These are phyloP conservation scores for Drosophila guanche DNA, from an alignment of 1,140 invertebrate genomes.

Conservation along the genomic window DNA sequence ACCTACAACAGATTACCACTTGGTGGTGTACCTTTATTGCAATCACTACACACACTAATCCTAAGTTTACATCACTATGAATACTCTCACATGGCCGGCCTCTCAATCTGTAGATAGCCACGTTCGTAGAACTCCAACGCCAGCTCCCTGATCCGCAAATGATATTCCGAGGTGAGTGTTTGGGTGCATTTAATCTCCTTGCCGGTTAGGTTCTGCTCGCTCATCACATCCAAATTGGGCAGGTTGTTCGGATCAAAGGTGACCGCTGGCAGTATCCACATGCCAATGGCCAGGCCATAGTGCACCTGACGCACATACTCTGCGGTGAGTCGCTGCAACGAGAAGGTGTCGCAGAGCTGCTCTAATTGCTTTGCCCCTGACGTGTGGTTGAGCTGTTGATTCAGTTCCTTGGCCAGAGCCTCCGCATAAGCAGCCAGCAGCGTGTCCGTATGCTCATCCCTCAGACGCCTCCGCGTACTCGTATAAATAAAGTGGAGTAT, in stretches of 20 bases:
- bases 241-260: slow-evolving; percentile 80
- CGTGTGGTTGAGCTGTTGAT: slow-evolving; percentile 54
- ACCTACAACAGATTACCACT: slow-evolving; percentile 43
- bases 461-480: slow-evolving; percentile 70
- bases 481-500: slow-evolving; percentile 82
- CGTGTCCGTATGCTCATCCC: slow-evolving; percentile 69
- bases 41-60: slow-evolving; percentile 9
- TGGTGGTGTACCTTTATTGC: slow-evolving; percentile 22
- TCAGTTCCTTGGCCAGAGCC: slow-evolving; percentile 52
- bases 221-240: slow-evolving; percentile 79
- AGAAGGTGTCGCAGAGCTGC: slow-evolving; percentile 55
- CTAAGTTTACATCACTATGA: slow-evolving; percentile 42
- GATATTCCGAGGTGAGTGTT: slow-evolving; percentile 77
- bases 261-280: slow-evolving; percentile 81
- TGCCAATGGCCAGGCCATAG: slow-evolving; percentile 76
- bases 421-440: slow-evolving; percentile 65
- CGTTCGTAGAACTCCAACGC: slow-evolving; percentile 79
- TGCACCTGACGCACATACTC: slow-evolving; percentile 74
- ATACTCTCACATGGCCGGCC: slow-evolving; percentile 12
- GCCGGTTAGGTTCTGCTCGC: slow-evolving; percentile 61
- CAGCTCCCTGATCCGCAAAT: slow-evolving; percentile 70
- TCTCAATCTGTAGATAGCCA: slow-evolving; percentile 61
- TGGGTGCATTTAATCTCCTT: slow-evolving; percentile 78
- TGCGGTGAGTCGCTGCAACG: slow-evolving; percentile 63
- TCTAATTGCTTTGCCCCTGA: slow-evolving; percentile 41